Base-by-base conservation (phyloP, 2,113 vertebrate species). In the Petroica traversi region DNA sequence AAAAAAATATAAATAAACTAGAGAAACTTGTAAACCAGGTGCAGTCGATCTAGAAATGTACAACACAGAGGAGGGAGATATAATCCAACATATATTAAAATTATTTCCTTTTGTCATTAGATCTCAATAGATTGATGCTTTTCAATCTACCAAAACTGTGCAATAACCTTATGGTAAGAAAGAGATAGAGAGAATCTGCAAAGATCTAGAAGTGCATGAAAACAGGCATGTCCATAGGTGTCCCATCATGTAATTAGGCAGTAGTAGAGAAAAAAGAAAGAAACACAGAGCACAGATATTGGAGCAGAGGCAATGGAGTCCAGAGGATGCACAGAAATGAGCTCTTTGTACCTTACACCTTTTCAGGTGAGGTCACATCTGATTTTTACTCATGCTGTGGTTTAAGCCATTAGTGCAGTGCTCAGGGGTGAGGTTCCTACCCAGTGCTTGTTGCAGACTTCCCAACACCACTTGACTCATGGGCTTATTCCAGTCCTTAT, bases 361-460 rank as follows among this genome's bases (percentile, higher is more conserved):
- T 77, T 89, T 73, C 72, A 51, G 38, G 28, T 33, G 40, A 87
- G 28, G 40, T 59, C 31, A 58, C 5, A 1, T 34, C 38, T 54
- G 59, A 51, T 45, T 76, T 77, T 54, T 19, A 57, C 49, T 83
- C 1, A 1, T 1, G 1, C 5, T 0, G 0, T n/a, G 33, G 40
- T n/a, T 89, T 77, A 82, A 85, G 11, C 26, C 31, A 33, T 24
- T 40, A 73, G 14, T 24, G 51, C 8, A 12, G 19, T 16, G 14
- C 18, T 64, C 9, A 68, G 45, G 15, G 14, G 10, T 0, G 4
- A 85, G 8, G 26, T 33, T 93, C n/a, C 41, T 48, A 48, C 38
- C 40, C 31, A 78, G 49, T 0, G 0, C 24, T 57, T 68, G 48
- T 57, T 51, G 28, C 25, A 81, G 76, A 43, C 19, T 52, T 88